These are phyloP conservation scores for Himalopsyche phryganea DNA, from an alignment of 1,140 invertebrate species.

Conservation along the genomic window DNA sequence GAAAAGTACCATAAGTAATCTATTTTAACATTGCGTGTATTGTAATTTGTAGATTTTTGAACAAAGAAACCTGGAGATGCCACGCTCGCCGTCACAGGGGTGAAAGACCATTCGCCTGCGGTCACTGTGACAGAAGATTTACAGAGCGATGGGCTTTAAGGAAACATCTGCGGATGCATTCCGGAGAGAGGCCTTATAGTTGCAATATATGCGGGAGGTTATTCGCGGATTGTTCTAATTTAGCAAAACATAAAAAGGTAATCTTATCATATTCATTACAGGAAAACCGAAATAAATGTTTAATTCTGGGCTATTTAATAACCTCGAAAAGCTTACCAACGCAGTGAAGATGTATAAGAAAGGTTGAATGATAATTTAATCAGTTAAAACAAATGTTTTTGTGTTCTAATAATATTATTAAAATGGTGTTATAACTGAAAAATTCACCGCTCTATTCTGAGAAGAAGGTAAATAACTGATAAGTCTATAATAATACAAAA, in stretches of 20 bases:
- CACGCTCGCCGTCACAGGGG: constrained; percentile 62
- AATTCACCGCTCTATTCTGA: no score
- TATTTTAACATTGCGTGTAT: no score
- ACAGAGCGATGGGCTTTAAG: constrained; percentile 65
- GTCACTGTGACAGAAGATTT: constrained; percentile 59
- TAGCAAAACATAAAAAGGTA: constrained; percentile 64
- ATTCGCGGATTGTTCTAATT: constrained; percentile 67
- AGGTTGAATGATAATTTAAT: no score
- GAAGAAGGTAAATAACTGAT: no score
- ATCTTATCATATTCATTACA: neutral
- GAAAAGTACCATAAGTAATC: no score
- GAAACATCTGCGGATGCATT: constrained; percentile 65
- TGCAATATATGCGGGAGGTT: constrained; percentile 72
- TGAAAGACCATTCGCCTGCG: constrained; percentile 62
- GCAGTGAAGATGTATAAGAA: no score
- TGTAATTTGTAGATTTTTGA: constrained; percentile 55
- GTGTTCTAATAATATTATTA: no score
- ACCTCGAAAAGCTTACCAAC: no score
- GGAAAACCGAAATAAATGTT: no score
- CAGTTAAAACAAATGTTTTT: no score
- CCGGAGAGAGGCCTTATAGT: constrained; percentile 73
- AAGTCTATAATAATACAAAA: no score
- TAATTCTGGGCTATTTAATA: neutral
- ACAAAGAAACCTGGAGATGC: constrained; percentile 63
- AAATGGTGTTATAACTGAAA: no score